These are phyloP conservation scores for Oxystoma pomonae DNA, from an alignment of 2,888 invertebrate genomes.

Conservation along the genomic window DNA sequence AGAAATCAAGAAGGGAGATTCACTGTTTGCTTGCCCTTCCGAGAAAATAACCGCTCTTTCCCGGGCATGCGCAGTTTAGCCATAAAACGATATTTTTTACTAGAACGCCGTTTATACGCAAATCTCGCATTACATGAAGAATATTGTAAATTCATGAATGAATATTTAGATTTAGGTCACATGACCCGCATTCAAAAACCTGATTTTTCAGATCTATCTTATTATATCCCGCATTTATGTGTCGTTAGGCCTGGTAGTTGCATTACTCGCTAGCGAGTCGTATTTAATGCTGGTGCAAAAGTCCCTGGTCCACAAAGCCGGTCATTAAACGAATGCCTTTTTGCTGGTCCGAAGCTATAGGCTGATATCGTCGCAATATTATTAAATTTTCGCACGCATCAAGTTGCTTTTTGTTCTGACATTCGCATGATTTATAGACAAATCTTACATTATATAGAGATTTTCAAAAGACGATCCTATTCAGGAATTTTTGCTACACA, in stretches of 20 bases:
- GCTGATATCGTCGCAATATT: not conserved
- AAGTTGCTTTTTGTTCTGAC: not conserved
- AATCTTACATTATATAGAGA: not conserved
- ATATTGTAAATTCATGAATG: not conserved
- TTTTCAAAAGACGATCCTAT: not conserved
- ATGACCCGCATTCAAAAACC: not conserved
- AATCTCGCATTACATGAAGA: not conserved
- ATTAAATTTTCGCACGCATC: not conserved
- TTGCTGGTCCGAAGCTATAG: not conserved
- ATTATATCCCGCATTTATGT: not conserved
- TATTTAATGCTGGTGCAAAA: not conserved
- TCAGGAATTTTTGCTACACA: not conserved
- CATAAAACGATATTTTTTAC: not conserved
- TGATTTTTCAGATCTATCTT: not conserved
- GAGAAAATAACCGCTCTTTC: not conserved
- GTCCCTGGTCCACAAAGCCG: not conserved
- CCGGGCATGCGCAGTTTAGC: not conserved
- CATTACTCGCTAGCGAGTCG: not conserved
- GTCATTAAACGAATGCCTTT: not conserved
- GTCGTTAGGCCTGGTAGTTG: not conserved
- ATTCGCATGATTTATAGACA: not conserved
- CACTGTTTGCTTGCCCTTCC: not conserved
- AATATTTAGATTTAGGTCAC: not conserved
- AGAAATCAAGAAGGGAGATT: not conserved
- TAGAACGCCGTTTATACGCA: not conserved